These are phyloP conservation scores for Peromyscus californicus DNA, from an alignment of 2,113 vertebrate species.

Conservation along the genomic window DNA sequence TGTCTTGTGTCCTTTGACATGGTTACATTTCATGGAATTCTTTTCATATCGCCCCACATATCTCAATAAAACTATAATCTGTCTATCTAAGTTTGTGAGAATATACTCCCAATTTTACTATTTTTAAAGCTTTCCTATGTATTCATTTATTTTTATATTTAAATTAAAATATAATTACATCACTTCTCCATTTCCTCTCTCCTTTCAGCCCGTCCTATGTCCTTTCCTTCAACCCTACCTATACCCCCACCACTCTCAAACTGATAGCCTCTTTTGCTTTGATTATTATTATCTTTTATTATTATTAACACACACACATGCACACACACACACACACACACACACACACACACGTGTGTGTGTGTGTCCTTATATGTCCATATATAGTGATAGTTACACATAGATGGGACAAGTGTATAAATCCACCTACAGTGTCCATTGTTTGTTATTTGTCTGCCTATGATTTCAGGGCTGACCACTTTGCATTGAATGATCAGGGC, in stretches of 20 bases:
- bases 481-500: background rate
- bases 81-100: too few relatives aligned
- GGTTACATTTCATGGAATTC: too few relatives aligned
- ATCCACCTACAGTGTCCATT: background rate
- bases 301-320: too few relatives aligned
- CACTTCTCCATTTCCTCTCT: background rate
- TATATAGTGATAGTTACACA: background rate
- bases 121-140: background rate
- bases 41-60: too few relatives aligned
- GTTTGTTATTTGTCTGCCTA: background rate
- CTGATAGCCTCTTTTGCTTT: background rate
- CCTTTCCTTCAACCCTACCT: background rate
- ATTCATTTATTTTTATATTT: background rate
- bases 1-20: too few relatives aligned
- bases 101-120: background rate
- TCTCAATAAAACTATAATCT: too few relatives aligned
- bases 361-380: too few relatives aligned
- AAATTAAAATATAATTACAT: background rate
- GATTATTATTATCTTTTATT: too few relatives aligned
- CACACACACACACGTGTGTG: too few relatives aligned
- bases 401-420: background rate
- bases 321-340: too few relatives aligned
- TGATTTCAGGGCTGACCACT: background rate
- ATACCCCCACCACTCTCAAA: too few relatives aligned
- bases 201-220: background rate